These are phyloP conservation scores for Procapra przewalskii DNA, from an alignment of 2,113 vertebrate species.

Conservation along the genomic window DNA sequence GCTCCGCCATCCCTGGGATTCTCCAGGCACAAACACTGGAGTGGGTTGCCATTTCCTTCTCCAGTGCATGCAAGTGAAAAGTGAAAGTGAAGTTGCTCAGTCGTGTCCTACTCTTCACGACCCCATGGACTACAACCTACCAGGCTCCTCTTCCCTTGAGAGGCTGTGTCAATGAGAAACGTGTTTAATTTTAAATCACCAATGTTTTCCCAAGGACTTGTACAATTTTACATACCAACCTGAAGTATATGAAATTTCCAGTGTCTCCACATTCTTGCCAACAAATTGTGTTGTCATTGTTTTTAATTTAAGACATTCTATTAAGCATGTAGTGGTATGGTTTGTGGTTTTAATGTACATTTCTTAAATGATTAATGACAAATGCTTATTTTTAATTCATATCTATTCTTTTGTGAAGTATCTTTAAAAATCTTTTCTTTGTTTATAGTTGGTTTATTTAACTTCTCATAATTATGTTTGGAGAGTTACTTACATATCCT, in stretches of 20 bases:
- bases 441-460: neutral
- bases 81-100: neutral
- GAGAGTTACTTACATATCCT: neutral
- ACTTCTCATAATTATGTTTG: neutral
- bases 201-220: neutral
- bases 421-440: neutral
- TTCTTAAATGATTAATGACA: neutral
- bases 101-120: rapidly evolving
- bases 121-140: neutral
- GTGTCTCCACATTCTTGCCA: neutral
- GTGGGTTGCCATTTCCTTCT: neutral
- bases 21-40: neutral
- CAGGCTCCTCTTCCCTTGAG: neutral
- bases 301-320: neutral
- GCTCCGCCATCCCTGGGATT: neutral
- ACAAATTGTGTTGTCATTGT: neutral
- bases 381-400: neutral
- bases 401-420: neutral
- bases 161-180: neutral
- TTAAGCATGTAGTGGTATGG: neutral
- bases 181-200: neutral
- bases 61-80: neutral
- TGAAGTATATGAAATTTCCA: neutral
- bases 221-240: neutral
- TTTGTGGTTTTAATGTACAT: neutral